Conservation (phyloP, 2,113 vertebrate genomes). For the Australoheros scitulus region DNA sequence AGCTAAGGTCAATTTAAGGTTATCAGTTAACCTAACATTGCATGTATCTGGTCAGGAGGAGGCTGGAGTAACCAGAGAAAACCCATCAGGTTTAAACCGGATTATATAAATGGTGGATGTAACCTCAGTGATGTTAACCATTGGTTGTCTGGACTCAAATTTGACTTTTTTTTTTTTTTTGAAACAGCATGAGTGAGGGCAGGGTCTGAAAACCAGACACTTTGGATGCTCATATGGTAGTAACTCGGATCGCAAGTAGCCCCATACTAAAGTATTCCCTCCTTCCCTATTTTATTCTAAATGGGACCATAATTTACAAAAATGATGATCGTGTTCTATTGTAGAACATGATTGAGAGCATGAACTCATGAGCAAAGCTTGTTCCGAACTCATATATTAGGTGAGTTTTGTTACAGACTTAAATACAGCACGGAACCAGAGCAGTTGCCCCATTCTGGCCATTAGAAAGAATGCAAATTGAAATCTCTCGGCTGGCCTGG, state of each 20-base stretch:
- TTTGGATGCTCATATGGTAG: neutral
- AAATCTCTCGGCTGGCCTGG: too few relatives aligned
- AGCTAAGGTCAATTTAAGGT: neutral
- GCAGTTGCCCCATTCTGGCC: neutral
- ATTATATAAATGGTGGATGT: neutral
- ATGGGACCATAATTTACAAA: neutral
- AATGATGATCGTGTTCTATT: neutral
- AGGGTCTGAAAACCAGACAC: neutral
- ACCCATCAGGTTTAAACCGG: neutral
- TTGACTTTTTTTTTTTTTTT: neutral
- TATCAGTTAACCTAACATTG: neutral
- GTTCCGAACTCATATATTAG: accelerated
- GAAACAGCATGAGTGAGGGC: neutral
- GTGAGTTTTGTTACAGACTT: neutral
- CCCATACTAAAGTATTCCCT: neutral
- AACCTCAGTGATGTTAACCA: neutral
- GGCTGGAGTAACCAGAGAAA: neutral
- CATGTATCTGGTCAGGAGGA: neutral
- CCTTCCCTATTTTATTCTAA: neutral
- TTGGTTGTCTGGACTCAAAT: neutral
- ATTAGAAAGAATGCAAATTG: too few relatives aligned
- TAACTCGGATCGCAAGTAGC: too few relatives aligned
- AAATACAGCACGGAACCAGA: neutral
- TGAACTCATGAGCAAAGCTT: neutral
- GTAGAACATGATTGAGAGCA: neutral